Evolutionary conservation across 2,797 vertebrate species (phyloP).

Genomic region (Cossypha caffra): DNA sequence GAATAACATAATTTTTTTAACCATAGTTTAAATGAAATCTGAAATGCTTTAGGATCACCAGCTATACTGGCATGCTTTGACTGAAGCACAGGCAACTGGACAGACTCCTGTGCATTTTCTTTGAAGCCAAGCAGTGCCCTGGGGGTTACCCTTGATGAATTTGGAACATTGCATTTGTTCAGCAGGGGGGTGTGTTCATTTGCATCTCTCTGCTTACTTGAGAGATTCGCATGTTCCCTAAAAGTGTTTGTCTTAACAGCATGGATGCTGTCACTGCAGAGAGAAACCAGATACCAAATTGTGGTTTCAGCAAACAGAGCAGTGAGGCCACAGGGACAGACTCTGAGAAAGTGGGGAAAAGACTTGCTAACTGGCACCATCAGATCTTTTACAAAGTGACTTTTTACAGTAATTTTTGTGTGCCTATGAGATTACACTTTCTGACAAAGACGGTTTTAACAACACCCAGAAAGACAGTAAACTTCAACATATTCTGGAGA

Average conservation of each 20-base stretch:
- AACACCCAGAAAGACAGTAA: background rate
- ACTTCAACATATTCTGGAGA: background rate
- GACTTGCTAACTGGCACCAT: background rate
- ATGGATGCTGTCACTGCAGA: background rate
- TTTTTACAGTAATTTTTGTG: background rate
- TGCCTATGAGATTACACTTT: background rate
- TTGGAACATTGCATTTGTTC: background rate
- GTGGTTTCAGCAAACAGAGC: background rate
- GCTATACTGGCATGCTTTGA: background rate
- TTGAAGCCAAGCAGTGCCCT: background rate
- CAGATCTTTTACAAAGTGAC: background rate
- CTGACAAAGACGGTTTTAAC: background rate
- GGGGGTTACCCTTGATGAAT: background rate
- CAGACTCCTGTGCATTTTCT: background rate
- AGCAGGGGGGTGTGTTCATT: fast-evolving
- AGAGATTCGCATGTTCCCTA: background rate
- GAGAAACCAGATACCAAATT: background rate
- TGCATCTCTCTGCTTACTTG: background rate
- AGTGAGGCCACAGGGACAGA: background rate
- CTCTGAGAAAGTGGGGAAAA: background rate
- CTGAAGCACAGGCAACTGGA: background rate
- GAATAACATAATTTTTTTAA: background rate
- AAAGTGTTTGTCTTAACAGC: background rate
- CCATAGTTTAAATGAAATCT: background rate
- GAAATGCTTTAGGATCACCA: background rate